These are phyloP conservation scores for Bombus affinis DNA, from an alignment of 1,140 invertebrate species.

Conservation along the genomic window DNA sequence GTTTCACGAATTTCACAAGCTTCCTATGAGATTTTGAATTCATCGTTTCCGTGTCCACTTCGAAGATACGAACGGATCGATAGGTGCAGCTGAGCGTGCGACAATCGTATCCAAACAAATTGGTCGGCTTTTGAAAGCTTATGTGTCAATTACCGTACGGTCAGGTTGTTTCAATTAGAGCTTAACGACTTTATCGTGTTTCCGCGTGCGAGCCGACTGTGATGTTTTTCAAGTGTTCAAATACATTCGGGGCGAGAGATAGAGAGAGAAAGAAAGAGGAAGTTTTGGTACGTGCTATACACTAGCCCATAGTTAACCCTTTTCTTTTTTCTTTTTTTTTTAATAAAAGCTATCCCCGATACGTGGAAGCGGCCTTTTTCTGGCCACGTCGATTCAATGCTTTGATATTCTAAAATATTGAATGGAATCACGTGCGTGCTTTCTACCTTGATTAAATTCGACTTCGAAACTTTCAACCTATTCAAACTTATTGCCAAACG, in stretches of 20 bases:
- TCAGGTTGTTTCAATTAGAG: slow-evolving; percentile 56
- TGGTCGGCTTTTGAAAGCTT: slow-evolving; percentile 56
- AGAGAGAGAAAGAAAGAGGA: not conserved
- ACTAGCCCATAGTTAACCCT: not conserved
- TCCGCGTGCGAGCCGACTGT: slow-evolving; percentile 24
- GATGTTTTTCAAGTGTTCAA: slow-evolving; percentile 36
- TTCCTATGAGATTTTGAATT: slow-evolving; percentile 13
- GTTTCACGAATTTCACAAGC: not conserved
- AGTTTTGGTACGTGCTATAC: not conserved
- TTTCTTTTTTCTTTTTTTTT: not conserved
- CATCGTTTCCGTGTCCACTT: slow-evolving; percentile 24
- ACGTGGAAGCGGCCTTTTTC: not conserved
- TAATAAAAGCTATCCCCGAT: not conserved
- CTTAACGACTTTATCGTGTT: slow-evolving; percentile 52
- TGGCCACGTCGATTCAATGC: not conserved
- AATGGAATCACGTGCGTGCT: not conserved
- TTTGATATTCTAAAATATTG: not conserved
- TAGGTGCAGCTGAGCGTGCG: slow-evolving; percentile 53
- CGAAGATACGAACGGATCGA: slow-evolving; percentile 51
- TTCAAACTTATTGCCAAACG: not conserved
- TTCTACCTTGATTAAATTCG: not conserved
- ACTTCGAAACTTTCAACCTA: not conserved
- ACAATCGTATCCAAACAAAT: slow-evolving; percentile 62
- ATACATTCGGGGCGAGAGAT: not conserved
- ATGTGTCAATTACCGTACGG: slow-evolving; percentile 58